These are phyloP conservation scores for Irena cyanogastra DNA, from an alignment of 2,113 vertebrate species.

Conservation along the genomic window DNA sequence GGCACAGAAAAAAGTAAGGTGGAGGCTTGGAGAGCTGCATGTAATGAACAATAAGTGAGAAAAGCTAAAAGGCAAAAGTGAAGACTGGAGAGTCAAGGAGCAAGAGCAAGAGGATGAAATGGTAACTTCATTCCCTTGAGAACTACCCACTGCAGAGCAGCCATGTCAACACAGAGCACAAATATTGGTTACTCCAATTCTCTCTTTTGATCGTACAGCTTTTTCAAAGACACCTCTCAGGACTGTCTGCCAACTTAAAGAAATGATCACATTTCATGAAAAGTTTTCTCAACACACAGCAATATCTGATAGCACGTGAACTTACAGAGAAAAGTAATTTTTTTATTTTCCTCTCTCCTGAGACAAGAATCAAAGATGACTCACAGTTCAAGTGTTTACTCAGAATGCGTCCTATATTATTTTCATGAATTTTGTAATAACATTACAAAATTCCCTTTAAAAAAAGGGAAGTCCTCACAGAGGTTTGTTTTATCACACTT, in stretches of 20 bases:
- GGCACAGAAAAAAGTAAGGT: not conserved
- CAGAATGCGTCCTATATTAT: not conserved
- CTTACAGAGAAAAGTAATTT: not conserved
- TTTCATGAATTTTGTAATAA: not conserved
- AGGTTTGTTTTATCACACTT: not conserved
- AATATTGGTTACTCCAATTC: not conserved
- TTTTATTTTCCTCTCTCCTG: not conserved
- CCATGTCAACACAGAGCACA: not conserved
- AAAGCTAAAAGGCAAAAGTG: not conserved
- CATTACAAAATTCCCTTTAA: not conserved
- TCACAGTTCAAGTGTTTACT: not conserved
- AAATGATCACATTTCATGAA: not conserved
- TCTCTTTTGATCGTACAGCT: not conserved
- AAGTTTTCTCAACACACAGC: not conserved
- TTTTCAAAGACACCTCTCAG: not conserved
- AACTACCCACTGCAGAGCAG: accelerated
- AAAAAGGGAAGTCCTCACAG: not conserved
- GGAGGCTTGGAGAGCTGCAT: not conserved
- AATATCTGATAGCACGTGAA: not conserved
- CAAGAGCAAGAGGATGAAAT: not conserved
- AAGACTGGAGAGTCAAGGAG: not conserved
- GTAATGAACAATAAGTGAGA: not conserved
- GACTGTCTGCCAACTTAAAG: not conserved
- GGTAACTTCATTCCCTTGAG: not conserved
- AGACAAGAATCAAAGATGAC: not conserved